Base-by-base conservation (phyloP, 2,797 vertebrate species). In the Crossoptilon crossoptilon region DNA sequence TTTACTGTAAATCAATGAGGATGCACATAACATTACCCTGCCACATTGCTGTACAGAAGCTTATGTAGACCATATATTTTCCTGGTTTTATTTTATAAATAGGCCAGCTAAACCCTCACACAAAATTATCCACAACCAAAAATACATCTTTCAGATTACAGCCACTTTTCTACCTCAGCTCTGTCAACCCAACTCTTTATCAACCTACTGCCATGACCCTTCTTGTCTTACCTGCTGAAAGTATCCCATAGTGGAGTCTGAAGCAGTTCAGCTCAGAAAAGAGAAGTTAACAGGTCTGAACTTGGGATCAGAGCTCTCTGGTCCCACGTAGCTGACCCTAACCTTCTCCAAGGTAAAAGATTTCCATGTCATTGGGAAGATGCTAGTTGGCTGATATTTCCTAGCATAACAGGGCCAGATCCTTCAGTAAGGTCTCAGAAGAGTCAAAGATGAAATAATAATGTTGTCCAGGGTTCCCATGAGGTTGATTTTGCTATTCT, bases 21-120 rank as follows among this genome's bases (percentile, higher is more conserved):
- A 31, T n/a, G 15, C 11, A 70, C 59, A 84, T 70, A 69, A 85
- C 21, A 48, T 86, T 91, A 72, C 39, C 46, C 24, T 37, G 33
- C 26, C 59, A 59, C 11, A 31, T 35, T 41, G 22, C 60, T 68
- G 22, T 41, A 84, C 0, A 1, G 66, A 72, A n/a, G 35, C 68
- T 91, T 85, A 78, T 80, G 69, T 1, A 75, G 59, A 51, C 43
- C 35, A 33, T 67, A 29, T 13, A 37, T 81, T 90, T 93, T 89
- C 23, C 35, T 81, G 19, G 14, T 9, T 85, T 91, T 84, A 43
- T 88, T 94, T 91, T 84, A 89, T 55, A 78, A 91, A 88, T 23
- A 69, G 39, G 44, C 14, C 51, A 79, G 53, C 35, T 73, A 67
- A 85, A 85, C 64, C 22, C 59, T 91, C 66, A 37, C 16, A 56